Evolutionary conservation across 2,888 invertebrate genomes (phyloP).

Genomic region (Drosophila helvetica): DNA sequence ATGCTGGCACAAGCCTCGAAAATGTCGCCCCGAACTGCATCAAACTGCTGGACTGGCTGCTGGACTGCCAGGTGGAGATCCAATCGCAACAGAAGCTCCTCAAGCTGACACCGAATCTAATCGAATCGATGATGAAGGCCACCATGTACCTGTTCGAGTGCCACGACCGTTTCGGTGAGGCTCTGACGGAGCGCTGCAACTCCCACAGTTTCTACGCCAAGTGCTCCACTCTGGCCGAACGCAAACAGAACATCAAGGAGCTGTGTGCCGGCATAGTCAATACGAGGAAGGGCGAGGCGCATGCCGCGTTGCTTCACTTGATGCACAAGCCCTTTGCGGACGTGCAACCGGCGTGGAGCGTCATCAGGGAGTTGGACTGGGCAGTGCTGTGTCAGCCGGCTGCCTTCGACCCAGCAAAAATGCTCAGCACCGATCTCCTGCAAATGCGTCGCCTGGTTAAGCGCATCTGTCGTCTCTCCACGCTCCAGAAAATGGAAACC

Average conservation of each 20-base stretch:
- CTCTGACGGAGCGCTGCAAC: conserved; percentile 39
- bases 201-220: conserved; percentile 30
- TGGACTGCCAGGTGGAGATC: conserved; percentile 52
- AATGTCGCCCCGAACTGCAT: conserved; percentile 50
- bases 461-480: conserved; percentile 56
- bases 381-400: conserved; percentile 19
- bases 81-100: conserved; percentile 33
- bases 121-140: conserved; percentile 67
- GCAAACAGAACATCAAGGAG: conserved; percentile 35
- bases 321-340: conserved; percentile 57
- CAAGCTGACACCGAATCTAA: conserved; percentile 37
- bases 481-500: conserved; percentile 34
- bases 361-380: conserved; percentile 61
- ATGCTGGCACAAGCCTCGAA: conserved; percentile 41
- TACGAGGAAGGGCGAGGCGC: conserved; percentile 51
- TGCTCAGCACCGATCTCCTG: conserved; percentile 30
- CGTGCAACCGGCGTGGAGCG: conserved; percentile 52
- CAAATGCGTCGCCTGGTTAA: conserved; percentile 61
- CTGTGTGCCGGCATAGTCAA: conserved; percentile 48
- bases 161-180: conserved; percentile 48
- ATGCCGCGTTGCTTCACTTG: conserved; percentile 50
- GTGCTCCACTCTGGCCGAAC: conserved; percentile 11
- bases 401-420: conserved; percentile 11
- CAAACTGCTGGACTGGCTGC: conserved; percentile 63
- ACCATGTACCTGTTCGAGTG: conserved; percentile 62